Evolutionary conservation across 2,888 invertebrate species (phyloP).

Genomic region (Hypercompe scribonia): DNA sequence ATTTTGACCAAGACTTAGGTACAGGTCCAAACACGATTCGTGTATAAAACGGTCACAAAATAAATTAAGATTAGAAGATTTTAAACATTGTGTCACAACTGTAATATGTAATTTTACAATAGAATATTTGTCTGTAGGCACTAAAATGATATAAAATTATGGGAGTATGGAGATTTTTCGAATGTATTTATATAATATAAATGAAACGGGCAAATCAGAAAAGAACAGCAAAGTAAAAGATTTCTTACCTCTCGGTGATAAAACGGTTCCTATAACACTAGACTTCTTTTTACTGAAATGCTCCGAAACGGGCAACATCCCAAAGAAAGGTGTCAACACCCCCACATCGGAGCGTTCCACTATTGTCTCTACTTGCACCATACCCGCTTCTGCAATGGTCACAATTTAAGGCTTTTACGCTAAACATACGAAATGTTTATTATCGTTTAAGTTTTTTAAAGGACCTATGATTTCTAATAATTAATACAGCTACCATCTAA

Average conservation of each 20-base stretch:
- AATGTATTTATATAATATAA: too few relatives aligned
- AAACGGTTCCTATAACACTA: constrained; percentile 4
- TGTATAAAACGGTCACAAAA: neutral
- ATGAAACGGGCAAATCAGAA: neutral
- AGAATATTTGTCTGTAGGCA: too few relatives aligned
- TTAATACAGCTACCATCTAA: too few relatives aligned
- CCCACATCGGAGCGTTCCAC: constrained; percentile 6
- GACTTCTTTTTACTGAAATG: constrained; percentile 5
- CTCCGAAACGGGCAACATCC: constrained; percentile 12
- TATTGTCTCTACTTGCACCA: neutral
- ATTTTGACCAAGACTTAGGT: too few relatives aligned
- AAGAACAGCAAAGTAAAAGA: neutral
- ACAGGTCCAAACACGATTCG: neutral
- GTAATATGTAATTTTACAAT: too few relatives aligned
- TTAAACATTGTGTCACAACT: too few relatives aligned
- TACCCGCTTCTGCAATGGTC: neutral
- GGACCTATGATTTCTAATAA: too few relatives aligned
- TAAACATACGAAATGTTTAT: neutral
- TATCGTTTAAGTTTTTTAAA: neutral
- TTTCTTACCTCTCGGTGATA: constrained; percentile 54
- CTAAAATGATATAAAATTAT: too few relatives aligned
- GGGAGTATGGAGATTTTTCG: too few relatives aligned
- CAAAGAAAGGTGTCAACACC: constrained; percentile 14
- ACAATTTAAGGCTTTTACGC: neutral
- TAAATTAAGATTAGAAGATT: too few relatives aligned